These are phyloP conservation scores for Heteromormyrus szaboi DNA, from an alignment of 2,797 vertebrate genomes.

Conservation along the genomic window DNA sequence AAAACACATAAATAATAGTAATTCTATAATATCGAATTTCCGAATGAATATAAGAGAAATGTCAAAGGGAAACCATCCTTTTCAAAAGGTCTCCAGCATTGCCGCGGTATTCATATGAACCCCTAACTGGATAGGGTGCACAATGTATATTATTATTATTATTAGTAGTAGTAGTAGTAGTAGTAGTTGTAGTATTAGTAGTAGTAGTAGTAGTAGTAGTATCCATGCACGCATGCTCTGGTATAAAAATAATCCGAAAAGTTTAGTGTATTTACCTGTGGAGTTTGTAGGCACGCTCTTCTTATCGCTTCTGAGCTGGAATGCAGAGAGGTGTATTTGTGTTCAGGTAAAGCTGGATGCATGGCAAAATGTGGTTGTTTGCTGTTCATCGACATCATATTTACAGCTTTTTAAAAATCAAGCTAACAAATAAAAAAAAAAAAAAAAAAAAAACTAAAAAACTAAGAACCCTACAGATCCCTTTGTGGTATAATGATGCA, in stretches of 20 bases:
- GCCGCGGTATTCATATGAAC: slow-evolving; percentile 47
- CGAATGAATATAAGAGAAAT: slow-evolving; percentile 33
- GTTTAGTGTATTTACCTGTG: slow-evolving; percentile 82
- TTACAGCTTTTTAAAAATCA: slow-evolving; percentile 76
- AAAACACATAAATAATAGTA: slow-evolving; percentile 58
- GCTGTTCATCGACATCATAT: slow-evolving; percentile 99
- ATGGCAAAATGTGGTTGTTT: slow-evolving; percentile 98
- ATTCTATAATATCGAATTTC: slow-evolving; percentile 55
- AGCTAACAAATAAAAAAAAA: slow-evolving; percentile 48
- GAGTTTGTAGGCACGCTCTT: slow-evolving; percentile 94
- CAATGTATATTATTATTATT: slow-evolving; percentile 43
- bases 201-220: too few relatives aligned
- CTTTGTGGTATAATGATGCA: slow-evolving; percentile 53
- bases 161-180: slow-evolving; percentile 25
- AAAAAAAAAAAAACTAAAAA: neutral
- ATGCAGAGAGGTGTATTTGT: slow-evolving; percentile 97
- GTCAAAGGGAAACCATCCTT: slow-evolving; percentile 48
- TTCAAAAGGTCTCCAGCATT: slow-evolving; percentile 50
- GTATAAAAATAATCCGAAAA: slow-evolving; percentile 33
- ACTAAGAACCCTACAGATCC: neutral
- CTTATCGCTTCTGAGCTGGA: slow-evolving; percentile 97
- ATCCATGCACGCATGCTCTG: slow-evolving; percentile 43
- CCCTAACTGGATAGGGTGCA: slow-evolving; percentile 63
- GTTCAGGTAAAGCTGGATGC: slow-evolving; percentile 94
- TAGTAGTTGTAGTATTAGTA: neutral